Percentiles rank a stretch among this genome's conserved stretches.
Conservation (phyloP, 2,888 invertebrate genomes). For the Ceraclea dissimilis region DNA sequence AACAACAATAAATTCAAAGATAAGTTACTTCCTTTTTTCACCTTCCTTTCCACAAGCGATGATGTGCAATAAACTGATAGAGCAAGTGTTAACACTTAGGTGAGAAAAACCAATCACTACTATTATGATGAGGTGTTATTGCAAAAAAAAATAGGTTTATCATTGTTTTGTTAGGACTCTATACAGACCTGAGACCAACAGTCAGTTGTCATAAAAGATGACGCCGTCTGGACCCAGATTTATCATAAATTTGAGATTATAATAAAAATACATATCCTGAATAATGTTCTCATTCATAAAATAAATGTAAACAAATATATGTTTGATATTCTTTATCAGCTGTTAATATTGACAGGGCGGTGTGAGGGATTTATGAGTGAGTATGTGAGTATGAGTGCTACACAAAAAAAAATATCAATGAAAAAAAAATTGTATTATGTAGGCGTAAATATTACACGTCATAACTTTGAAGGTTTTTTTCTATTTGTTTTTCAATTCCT, state of each 20-base stretch:
- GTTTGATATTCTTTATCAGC: background rate
- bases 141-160: background rate
- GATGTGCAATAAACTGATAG: background rate
- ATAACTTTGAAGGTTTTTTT: too few species aligned
- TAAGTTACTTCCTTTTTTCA: too few species aligned
- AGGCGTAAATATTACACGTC: too few species aligned
- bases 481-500: too few species aligned
- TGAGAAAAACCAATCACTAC: background rate
- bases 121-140: background rate
- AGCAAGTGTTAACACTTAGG: background rate
- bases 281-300: background rate
- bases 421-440: background rate
- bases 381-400: too few species aligned
- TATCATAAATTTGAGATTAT: background rate
- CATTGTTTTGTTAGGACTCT: background rate
- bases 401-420: background rate
- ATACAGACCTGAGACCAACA: background rate
- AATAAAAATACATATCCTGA: background rate
- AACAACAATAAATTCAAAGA: too few species aligned
- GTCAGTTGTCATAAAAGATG: background rate
- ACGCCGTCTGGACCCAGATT: background rate
- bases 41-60: too few species aligned
- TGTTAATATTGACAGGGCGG: background rate
- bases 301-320: background rate
- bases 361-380: background rate